Percentiles rank a stretch among this genome's conserved stretches.
Evolutionary conservation across 2,888 invertebrate genomes (phyloP).

Genomic region (Tiliacea aurago): DNA sequence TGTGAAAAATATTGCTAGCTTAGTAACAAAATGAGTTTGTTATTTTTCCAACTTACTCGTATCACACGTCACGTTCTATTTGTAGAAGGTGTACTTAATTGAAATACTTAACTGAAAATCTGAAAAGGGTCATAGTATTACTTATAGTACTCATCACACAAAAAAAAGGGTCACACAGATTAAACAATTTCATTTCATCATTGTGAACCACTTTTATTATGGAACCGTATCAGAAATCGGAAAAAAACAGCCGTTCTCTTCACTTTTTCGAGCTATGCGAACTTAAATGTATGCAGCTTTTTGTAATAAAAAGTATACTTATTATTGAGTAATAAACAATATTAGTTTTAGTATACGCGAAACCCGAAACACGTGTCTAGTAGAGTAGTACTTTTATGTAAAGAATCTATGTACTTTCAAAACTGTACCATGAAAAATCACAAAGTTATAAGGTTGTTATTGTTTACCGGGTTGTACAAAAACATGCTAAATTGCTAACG

Average conservation of each 20-base stretch:
- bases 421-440: too few relatives aligned
- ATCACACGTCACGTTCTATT: not conserved
- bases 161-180: too few relatives aligned
- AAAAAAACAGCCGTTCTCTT: not conserved
- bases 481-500: too few relatives aligned
- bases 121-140: not conserved
- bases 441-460: too few relatives aligned
- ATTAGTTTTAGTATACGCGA: too few relatives aligned
- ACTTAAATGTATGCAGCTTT: not conserved
- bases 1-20: conserved; percentile 21
- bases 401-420: too few relatives aligned
- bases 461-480: too few relatives aligned
- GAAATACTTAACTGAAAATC: conserved; percentile 2
- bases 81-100: not conserved
- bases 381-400: too few relatives aligned
- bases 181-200: too few relatives aligned
- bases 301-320: not conserved
- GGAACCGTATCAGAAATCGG: not conserved
- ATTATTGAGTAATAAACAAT: too few relatives aligned
- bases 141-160: not conserved
- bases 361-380: too few relatives aligned
- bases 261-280: not conserved
- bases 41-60: not conserved
- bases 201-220: not conserved
- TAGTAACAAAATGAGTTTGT: conserved; percentile 6